Evolutionary conservation across 1,140 invertebrate genomes (phyloP), one percentile per base, ranked within the genome.

Genomic region (Achatina immaculata): DNA sequence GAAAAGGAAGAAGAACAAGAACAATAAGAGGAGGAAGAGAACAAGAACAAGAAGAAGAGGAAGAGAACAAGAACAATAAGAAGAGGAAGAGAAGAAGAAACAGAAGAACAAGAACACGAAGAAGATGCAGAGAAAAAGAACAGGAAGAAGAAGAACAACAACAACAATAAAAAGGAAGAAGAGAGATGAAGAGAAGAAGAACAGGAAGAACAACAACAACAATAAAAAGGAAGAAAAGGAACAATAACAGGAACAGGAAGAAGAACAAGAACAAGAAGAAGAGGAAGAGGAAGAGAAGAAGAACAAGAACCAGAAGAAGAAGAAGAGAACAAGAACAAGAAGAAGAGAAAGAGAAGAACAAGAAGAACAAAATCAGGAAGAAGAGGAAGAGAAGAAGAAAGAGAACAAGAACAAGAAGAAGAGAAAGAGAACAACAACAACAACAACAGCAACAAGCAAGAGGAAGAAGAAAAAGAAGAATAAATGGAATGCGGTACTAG

Each of bases 1-100:
- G 38, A 73, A 43, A 43, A 31, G 42, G 71, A 73, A 31, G 71
- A 73, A 21, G 68, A 19, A 43, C 9, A 73, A 43, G 71, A 43
- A 43, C 34, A 43, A 43, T 31, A 73, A 45, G 28, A 31, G 42
- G 71, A 73, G 40, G 45, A 45, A 43, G 71, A 73, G 24, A 24
- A 62, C 31, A 45, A 55, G 31, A 19, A 36, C 24, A 1, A 36
- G 28, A n/a, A n/a, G 66, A 28, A 40, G 24, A 43, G 40, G 24
- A 21, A 73, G 40, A 24, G 21, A 72, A 38, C 9, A 45, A 43
- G 40, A 73, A 21, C 36, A 45, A 43, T 11, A 71, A 34, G 36
- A 42, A 31, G 40, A 45, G 71, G 31, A n/a, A 24, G n/a, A 73
- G 36, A 42, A 11, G 45, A n/a, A 21, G 9, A 73, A n/a, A 3